These are phyloP conservation scores for Ichneumoninae sp. DNA, from an alignment of 2,888 invertebrate species.

Conservation along the genomic window DNA sequence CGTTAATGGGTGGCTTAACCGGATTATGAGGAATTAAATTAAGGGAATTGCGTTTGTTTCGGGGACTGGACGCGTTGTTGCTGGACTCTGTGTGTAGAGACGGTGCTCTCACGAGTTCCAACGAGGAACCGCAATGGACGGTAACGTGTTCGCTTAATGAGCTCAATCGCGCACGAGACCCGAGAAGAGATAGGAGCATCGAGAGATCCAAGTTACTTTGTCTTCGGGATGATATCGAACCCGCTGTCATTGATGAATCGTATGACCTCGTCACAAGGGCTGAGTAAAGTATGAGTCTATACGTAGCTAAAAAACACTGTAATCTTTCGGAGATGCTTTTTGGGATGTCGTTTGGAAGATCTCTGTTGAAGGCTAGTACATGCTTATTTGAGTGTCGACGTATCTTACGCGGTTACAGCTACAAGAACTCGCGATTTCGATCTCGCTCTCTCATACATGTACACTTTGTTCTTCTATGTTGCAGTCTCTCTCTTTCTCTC, in stretches of 20 bases:
- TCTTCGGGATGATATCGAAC: slow-evolving; percentile 49
- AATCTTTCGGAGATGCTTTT: not conserved
- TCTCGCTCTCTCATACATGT: not conserved
- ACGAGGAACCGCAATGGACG: slow-evolving; percentile 53
- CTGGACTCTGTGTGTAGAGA: not conserved
- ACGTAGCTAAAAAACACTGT: not conserved
- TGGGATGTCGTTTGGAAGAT: not conserved
- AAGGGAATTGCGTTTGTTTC: slow-evolving; percentile 78
- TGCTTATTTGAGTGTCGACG: not conserved
- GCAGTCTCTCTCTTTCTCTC: slow-evolving; percentile 3
- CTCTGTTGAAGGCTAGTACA: not conserved
- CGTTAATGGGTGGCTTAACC: slow-evolving; percentile 80
- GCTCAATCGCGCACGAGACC: slow-evolving; percentile 58
- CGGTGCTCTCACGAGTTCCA: slow-evolving; percentile 24
- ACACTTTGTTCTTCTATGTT: not conserved
- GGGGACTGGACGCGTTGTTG: slow-evolving; percentile 48
- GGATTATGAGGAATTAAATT: slow-evolving; percentile 81
- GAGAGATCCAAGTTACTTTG: slow-evolving; percentile 13
- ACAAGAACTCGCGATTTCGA: not conserved
- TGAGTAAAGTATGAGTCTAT: not conserved
- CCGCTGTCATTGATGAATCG: slow-evolving; percentile 26
- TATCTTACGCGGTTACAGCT: not conserved
- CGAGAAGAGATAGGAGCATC: slow-evolving; percentile 7
- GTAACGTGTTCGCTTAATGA: slow-evolving; percentile 72
- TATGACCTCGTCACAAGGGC: slow-evolving; percentile 53